A percentile compares a stretch with the other conserved stretches of the same genome.
phyloP scores from a whole-genome alignment of 2,113 vertebrate species.

The Nyctereutes procyonoides region DNA sequence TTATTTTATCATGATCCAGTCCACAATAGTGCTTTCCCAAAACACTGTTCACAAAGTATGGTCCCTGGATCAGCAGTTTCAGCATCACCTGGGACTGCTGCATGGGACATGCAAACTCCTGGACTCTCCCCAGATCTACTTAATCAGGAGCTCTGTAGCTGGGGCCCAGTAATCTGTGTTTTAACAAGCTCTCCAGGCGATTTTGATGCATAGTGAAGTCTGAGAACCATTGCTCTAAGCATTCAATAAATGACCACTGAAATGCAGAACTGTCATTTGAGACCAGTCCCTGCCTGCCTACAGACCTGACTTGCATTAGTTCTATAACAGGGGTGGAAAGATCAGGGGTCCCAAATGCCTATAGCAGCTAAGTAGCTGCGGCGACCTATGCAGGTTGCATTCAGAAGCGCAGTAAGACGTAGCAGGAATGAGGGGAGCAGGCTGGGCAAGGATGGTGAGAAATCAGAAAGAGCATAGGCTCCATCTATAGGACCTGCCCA shows the following conservation, averaged over 20 bases:
- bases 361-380: neutral
- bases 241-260: neutral
- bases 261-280: neutral
- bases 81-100: neutral
- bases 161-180: rapidly evolving
- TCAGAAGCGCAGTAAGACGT: neutral
- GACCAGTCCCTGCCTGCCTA: neutral
- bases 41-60: neutral
- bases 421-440: neutral
- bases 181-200: neutral
- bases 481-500: no score
- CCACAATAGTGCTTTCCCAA: neutral
- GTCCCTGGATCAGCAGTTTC: neutral
- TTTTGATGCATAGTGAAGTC: neutral
- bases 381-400: neutral
- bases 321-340: neutral
- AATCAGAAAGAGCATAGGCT: neutral
- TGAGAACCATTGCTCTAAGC: neutral
- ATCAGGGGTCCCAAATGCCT: neutral
- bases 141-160: neutral
- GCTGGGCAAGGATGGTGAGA: neutral
- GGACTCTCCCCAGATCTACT: neutral
- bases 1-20: neutral
- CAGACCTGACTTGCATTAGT: neutral
- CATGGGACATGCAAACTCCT: neutral